These are phyloP conservation scores for Crotalus adamanteus DNA, from an alignment of 2,797 vertebrate species.

Conservation along the genomic window DNA sequence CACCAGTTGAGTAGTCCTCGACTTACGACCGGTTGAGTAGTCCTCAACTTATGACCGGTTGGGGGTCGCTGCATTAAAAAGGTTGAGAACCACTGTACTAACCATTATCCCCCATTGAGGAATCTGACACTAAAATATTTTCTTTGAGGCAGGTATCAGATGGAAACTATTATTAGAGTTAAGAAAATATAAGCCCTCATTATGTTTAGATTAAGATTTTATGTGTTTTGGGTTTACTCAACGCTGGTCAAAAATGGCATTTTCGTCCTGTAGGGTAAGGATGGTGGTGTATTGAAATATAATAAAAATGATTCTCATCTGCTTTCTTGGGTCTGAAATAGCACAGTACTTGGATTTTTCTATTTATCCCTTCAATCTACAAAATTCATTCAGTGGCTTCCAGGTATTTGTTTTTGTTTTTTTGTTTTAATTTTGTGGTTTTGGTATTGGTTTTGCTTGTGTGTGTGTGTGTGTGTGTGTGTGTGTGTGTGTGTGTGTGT, in stretches of 20 bases:
- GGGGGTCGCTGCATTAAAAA: too few relatives aligned
- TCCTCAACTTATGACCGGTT: too few relatives aligned
- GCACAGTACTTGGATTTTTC: neutral
- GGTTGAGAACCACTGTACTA: neutral
- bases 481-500: neutral
- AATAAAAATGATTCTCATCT: neutral
- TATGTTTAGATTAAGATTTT: neutral
- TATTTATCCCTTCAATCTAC: neutral
- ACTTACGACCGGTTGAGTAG: too few relatives aligned
- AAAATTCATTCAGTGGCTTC: neutral
- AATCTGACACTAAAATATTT: neutral
- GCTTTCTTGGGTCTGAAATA: neutral
- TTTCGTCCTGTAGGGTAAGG: neutral
- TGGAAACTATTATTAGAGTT: neutral
- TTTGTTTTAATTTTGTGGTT: neutral
- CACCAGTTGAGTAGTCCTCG: too few relatives aligned
- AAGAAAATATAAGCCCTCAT: neutral
- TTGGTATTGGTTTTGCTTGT: neutral
- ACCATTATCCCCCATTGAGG: neutral
- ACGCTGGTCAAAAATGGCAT: neutral
- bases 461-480: neutral
- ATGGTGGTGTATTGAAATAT: neutral
- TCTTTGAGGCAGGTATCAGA: neutral
- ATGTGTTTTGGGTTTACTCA: neutral
- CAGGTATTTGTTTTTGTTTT: neutral